These are phyloP conservation scores for Ariolimax columbianus DNA, from an alignment of 2,888 invertebrate species.

Conservation along the genomic window DNA sequence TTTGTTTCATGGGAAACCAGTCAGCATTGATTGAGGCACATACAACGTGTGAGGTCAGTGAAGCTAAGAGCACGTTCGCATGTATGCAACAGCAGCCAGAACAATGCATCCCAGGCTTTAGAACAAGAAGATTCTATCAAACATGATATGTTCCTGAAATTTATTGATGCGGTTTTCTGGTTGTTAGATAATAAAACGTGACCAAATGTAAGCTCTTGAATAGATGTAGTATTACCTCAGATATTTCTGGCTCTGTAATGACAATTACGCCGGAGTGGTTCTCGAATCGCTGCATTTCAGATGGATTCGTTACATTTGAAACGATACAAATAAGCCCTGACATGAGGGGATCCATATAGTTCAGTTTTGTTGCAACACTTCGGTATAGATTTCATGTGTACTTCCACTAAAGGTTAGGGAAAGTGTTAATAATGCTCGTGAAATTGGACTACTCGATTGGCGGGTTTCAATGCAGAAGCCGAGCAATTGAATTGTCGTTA, in stretches of 20 bases:
- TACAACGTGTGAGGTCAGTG: conserved; percentile 6
- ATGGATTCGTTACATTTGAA: no score
- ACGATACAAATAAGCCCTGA: not conserved
- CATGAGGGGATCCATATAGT: no score
- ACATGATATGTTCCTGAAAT: not conserved
- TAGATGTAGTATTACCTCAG: not conserved
- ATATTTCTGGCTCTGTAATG: not conserved
- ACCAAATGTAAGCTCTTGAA: not conserved
- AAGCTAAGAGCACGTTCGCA: conserved; percentile 18
- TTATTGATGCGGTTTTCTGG: not conserved
- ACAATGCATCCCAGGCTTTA: not conserved
- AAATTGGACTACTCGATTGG: no score
- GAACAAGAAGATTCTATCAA: conserved; percentile 13
- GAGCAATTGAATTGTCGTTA: no score
- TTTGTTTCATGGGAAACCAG: conserved; percentile 14
- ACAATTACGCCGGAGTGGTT: not conserved
- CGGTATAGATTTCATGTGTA: no score
- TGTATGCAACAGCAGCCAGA: not conserved
- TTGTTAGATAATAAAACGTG: not conserved
- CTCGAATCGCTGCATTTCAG: no score
- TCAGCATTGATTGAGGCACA: conserved; percentile 17
- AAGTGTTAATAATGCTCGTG: no score
- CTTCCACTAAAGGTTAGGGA: no score
- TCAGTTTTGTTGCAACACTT: no score
- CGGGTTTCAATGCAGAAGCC: no score